Evolutionary conservation across 2,888 invertebrate species (phyloP), one percentile per base, ranked within the genome.

Genomic region (Heliconius erato): DNA sequence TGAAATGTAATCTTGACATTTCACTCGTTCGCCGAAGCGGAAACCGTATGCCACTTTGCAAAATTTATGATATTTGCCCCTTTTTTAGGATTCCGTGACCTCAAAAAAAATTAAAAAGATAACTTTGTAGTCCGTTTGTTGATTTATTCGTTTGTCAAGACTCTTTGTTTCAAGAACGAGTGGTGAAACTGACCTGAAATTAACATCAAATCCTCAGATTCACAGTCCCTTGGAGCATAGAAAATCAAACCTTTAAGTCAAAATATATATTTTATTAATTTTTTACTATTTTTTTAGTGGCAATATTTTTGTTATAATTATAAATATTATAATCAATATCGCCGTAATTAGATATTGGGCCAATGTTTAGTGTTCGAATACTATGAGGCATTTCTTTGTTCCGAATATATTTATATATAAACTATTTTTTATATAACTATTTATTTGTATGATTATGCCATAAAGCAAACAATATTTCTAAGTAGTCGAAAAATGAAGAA

Each of bases 1-100:
- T 59, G 40, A 79, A 71, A 59, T 74, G 32, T 72, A 63, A 72
- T 72, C 71, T 63, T 59, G 54, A 32, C 63, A 3, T 59, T 40
- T 79, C 40, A 71, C 32, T 74, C 59, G 32, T 23, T 59, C 54
- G 54, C 54, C 59, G 74, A 74, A 74, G 23, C 32, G 59, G 32
- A n/a, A 59, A 59, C 54, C 32, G 54, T 74, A 32, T 74, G 54
- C 12, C n/a, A 59, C 59, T 74, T 74, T 74, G 19, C 6, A 23
- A 32, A 12, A 59, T 74, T 74, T 74, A 74, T 74, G 74, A 9
- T 26, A 9, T 54, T 74, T 74, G 28, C 49, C 19, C n/a, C 19
- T 28, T 74, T 74, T 49, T 49, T 74, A 40, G 65, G 26, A 11
- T 12, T n/a, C 65, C 26, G 19, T 23, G 54, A 54, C 49, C 6